Percentiles rank a stretch among this genome's conserved stretches.
phyloP scores from a whole-genome alignment of 2,888 invertebrate genomes.

The Rugalucina vietnamica region DNA sequence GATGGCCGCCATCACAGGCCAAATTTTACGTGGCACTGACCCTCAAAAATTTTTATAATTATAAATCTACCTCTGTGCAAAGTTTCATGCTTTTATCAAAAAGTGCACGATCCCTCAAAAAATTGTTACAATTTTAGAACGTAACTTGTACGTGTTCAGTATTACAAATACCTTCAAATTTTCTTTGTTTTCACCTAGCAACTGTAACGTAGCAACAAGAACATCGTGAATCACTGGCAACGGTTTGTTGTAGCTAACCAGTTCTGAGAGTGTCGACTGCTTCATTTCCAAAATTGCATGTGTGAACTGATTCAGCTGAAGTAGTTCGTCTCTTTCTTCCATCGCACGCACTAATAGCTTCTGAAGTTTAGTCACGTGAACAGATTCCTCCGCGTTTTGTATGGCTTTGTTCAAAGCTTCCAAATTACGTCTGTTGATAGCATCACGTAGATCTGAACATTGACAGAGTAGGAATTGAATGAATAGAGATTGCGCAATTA shows the following conservation, averaged over 20 bases:
- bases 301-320: slow-evolving; percentile 30
- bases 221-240: slow-evolving; percentile 41
- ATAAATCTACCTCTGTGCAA: too few relatives aligned
- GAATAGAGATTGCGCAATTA: too few relatives aligned
- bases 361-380: slow-evolving; percentile 27
- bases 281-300: slow-evolving; percentile 56
- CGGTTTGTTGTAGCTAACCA: slow-evolving; percentile 40
- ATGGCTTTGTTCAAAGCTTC: slow-evolving; percentile 47
- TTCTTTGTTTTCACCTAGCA: slow-evolving; percentile 43
- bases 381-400: slow-evolving; percentile 38
- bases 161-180: background rate
- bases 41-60: too few relatives aligned
- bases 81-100: too few relatives aligned
- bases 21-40: too few relatives aligned
- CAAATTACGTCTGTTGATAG: slow-evolving; percentile 49
- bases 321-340: slow-evolving; percentile 33
- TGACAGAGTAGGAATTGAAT: too few relatives aligned
- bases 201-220: slow-evolving; percentile 46
- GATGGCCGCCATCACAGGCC: too few relatives aligned
- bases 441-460: slow-evolving; percentile 58
- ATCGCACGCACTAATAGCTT: slow-evolving; percentile 39
- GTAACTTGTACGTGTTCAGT: too few relatives aligned
- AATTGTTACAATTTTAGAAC: too few relatives aligned
- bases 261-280: slow-evolving; percentile 51
- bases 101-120: too few relatives aligned